Evolutionary conservation across 1,140 invertebrate genomes (phyloP).

Genomic region (Bursaphelenchus mucronatus): DNA sequence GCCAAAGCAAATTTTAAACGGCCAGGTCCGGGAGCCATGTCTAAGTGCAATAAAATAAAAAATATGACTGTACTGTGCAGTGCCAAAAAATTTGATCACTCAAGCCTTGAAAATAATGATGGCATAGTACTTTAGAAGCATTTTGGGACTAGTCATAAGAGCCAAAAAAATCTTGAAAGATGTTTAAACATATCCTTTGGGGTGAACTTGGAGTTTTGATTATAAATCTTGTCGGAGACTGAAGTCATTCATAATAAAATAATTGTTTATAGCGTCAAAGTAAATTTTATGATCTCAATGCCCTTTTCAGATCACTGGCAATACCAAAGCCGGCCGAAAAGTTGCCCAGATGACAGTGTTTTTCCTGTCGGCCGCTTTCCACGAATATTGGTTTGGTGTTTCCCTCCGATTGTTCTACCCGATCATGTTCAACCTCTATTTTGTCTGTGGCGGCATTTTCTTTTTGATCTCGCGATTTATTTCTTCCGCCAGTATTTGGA

Average conservation of each 20-base stretch:
- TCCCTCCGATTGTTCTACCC: constrained; percentile 80
- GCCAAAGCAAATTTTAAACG: too few relatives aligned
- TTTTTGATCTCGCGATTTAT: constrained; percentile 57
- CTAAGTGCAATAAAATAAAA: too few relatives aligned
- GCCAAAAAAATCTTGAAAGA: too few relatives aligned
- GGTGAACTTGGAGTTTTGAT: too few relatives aligned
- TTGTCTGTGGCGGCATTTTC: constrained; percentile 58
- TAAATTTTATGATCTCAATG: constrained; percentile 11
- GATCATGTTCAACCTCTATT: constrained; percentile 69
- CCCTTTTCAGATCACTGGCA: constrained; percentile 30
- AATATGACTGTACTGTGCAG: too few relatives aligned
- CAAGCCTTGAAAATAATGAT: too few relatives aligned
- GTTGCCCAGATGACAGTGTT: constrained; percentile 66
- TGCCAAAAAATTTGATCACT: too few relatives aligned
- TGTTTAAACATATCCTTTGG: too few relatives aligned
- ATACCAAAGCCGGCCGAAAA: constrained; percentile 36
- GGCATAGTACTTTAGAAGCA: too few relatives aligned
- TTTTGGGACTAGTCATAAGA: too few relatives aligned
- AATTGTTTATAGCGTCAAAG: background rate
- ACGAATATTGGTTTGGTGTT: constrained; percentile 77
- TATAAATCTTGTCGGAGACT: too few relatives aligned
- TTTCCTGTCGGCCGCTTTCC: constrained; percentile 70
- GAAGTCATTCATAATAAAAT: constrained; percentile 8
- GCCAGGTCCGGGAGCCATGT: too few relatives aligned
- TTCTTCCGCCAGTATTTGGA: constrained; percentile 46